Conservation (phyloP, 2,113 vertebrate species). For the Petromus typicus region DNA sequence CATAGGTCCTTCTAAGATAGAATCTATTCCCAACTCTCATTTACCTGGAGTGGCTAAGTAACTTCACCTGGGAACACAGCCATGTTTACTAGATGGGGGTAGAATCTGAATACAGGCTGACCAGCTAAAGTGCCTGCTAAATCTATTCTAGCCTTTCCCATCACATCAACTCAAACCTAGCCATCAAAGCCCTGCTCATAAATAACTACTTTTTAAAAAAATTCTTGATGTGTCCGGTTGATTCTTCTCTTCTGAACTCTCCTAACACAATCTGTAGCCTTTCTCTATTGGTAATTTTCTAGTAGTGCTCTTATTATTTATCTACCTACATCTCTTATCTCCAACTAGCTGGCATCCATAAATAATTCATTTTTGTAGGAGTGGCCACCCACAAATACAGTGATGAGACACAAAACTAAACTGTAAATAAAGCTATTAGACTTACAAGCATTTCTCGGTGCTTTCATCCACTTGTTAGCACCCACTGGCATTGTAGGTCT, state of each 20-base stretch:
- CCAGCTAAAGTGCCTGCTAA: not conserved
- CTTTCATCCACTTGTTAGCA: not conserved
- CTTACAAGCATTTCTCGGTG: not conserved
- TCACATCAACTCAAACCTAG: not conserved
- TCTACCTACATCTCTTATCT: not conserved
- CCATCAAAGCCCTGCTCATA: not conserved
- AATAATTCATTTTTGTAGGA: not conserved
- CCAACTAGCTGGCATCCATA: not conserved
- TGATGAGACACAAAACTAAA: not conserved
- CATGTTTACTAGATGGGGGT: not conserved
- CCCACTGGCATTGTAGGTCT: not conserved
- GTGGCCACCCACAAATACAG: not conserved
- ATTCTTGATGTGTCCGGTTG: not conserved
- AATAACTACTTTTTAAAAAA: not conserved
- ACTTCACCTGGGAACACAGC: not conserved
- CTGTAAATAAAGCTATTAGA: conserved; percentile 41
- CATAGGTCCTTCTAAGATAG: not conserved
- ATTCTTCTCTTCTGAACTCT: not conserved
- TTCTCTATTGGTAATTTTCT: not conserved
- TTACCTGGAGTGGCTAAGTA: not conserved
- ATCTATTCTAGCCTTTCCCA: not conserved
- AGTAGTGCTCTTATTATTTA: not conserved
- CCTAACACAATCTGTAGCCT: not conserved
- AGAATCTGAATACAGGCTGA: not conserved
- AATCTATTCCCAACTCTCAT: not conserved